A percentile compares a stretch with the other conserved stretches of the same genome.
phyloP scores from a whole-genome alignment of 2,888 invertebrate genomes.

The Acanthopleura granulata region DNA sequence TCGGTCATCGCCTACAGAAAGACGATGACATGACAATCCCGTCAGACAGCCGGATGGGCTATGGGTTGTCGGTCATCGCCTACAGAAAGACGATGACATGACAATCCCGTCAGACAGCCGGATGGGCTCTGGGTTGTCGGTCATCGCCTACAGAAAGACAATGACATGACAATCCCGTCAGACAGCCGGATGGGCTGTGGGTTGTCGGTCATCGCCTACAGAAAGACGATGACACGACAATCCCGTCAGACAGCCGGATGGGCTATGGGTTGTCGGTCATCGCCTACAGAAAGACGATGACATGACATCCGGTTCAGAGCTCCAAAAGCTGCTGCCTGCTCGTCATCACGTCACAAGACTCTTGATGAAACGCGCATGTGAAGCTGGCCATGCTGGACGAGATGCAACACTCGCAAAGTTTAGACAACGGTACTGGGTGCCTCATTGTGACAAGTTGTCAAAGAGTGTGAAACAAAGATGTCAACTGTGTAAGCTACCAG shows the following conservation, averaged over 20 bases:
- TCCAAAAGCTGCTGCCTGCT: slow-evolving; percentile 6
- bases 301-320: slow-evolving; percentile 16
- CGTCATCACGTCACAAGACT: slow-evolving; percentile 10
- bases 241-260: not conserved
- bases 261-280: slow-evolving; percentile 20
- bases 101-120: too few relatives aligned
- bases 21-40: too few relatives aligned
- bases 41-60: too few relatives aligned
- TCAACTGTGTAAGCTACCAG: slow-evolving; percentile 14
- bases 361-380: slow-evolving; percentile 6
- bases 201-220: too few relatives aligned
- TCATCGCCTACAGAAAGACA: too few relatives aligned
- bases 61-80: too few relatives aligned
- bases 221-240: too few relatives aligned
- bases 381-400: slow-evolving; percentile 18
- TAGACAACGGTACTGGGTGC: slow-evolving; percentile 13
- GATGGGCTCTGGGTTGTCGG: too few relatives aligned
- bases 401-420: slow-evolving; percentile 21
- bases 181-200: too few relatives aligned
- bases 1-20: too few relatives aligned
- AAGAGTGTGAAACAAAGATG: not conserved
- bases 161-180: too few relatives aligned
- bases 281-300: slow-evolving; percentile 14
- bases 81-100: too few relatives aligned
- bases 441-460: slow-evolving; percentile 14